Conservation (phyloP, 2,888 invertebrate genomes). For the Hypsopygia costalis region DNA sequence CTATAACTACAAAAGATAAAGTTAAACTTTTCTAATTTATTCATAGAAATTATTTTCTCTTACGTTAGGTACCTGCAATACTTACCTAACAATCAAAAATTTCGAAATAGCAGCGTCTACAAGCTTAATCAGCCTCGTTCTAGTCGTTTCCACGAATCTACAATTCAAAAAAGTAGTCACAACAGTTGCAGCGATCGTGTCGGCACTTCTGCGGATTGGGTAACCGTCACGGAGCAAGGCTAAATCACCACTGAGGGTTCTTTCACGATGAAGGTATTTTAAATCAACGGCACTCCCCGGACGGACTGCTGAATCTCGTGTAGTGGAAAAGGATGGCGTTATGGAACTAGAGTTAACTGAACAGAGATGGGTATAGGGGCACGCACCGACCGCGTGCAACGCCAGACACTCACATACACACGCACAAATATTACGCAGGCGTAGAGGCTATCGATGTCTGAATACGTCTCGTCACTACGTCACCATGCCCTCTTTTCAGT, state of each 20-base stretch:
- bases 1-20: neutral
- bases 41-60: neutral
- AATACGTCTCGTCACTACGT: constrained; percentile 55
- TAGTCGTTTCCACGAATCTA: constrained; percentile 43
- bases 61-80: neutral
- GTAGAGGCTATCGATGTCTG: constrained; percentile 54
- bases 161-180: constrained; percentile 55
- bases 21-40: constrained; percentile 5
- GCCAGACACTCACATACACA: constrained; percentile 62
- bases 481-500: constrained; percentile 55
- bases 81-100: constrained; percentile 50
- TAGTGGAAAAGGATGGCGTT: constrained; percentile 40
- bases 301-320: constrained; percentile 23
- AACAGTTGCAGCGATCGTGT: constrained; percentile 40
- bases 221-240: constrained; percentile 50
- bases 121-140: constrained; percentile 27
- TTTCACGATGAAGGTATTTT: constrained; percentile 60
- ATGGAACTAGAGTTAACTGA: constrained; percentile 27
- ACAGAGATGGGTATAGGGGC: constrained; percentile 51
- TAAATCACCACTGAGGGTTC: constrained; percentile 68
- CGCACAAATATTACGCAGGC: constrained; percentile 63
- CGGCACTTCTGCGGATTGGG: constrained; percentile 31
- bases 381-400: constrained; percentile 66
- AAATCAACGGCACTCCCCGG: constrained; percentile 65
- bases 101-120: constrained; percentile 32